A percentile compares a stretch with the other conserved stretches of the same genome.
These are phyloP conservation scores for Plemyria rubiginata DNA, from an alignment of 2,888 invertebrate genomes.

Conservation along the genomic window DNA sequence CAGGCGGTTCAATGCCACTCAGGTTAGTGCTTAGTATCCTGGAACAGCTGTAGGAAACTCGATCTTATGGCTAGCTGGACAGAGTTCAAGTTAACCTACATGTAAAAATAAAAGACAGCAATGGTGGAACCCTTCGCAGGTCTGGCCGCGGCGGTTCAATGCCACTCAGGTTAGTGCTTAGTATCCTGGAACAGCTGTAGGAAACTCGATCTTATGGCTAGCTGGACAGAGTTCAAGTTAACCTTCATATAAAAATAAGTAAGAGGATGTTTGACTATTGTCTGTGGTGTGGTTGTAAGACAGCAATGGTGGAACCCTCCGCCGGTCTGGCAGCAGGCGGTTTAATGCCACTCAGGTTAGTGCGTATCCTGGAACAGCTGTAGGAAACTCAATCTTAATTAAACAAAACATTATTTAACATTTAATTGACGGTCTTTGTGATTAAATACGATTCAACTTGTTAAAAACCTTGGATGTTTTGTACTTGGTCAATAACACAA, in stretches of 20 bases:
- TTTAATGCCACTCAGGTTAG: conserved; percentile 88
- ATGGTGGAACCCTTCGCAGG: conserved; percentile 91
- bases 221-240: too few species aligned
- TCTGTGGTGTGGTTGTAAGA: too few species aligned
- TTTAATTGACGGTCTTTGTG: too few species aligned
- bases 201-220: not conserved
- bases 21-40: conserved; percentile 63
- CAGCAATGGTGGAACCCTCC: conserved; percentile 90
- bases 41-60: not conserved
- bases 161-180: conserved; percentile 80
- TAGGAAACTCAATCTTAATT: not conserved
- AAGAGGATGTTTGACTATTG: too few species aligned
- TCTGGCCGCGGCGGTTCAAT: conserved; percentile 92
- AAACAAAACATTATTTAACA: too few species aligned
- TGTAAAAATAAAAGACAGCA: conserved; percentile 75
- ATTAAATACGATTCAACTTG: not conserved
- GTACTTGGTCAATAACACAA: conserved; percentile 20
- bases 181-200: not conserved
- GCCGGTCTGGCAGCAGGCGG: conserved; percentile 92
- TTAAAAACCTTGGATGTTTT: conserved; percentile 22
- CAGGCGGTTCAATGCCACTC: conserved; percentile 88
- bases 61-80: not conserved
- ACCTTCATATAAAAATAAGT: too few species aligned
- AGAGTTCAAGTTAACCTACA: too few species aligned
- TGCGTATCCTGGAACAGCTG: not conserved